These are phyloP conservation scores for Trissonchulus latispiculum DNA, from an alignment of 2,888 invertebrate genomes.

Conservation along the genomic window DNA sequence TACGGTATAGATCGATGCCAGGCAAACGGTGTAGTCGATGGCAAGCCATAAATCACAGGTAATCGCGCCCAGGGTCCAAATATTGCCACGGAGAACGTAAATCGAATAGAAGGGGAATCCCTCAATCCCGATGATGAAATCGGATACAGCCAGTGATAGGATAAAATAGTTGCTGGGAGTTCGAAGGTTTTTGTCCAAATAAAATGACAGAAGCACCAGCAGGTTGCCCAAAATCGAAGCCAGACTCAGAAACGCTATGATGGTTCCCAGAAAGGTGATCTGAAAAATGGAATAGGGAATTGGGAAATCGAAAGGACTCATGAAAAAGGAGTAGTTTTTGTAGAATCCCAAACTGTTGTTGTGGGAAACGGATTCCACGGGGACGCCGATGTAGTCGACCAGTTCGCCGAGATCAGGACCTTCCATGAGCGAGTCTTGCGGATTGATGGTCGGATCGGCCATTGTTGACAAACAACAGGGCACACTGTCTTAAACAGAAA, in stretches of 20 bases:
- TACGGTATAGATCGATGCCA: conserved; percentile 98
- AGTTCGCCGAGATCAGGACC: no score
- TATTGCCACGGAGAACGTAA: conserved; percentile 82
- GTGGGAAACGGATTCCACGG: no score
- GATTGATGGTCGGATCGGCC: no score
- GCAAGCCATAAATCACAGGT: conserved; percentile 96
- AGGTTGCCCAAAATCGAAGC: conserved; percentile 63
- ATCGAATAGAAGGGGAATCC: conserved; percentile 98
- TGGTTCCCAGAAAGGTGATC: not conserved
- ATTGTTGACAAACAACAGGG: no score
- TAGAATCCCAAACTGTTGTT: no score
- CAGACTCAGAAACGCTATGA: conserved; percentile 31
- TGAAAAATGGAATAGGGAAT: not conserved
- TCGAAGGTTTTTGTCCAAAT: conserved; percentile 51
- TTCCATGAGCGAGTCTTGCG: no score
- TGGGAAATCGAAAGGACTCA: not conserved
- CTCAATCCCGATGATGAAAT: conserved; percentile 90
- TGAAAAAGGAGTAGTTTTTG: no score
- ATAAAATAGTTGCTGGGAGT: conserved; percentile 99
- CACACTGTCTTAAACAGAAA: no score
- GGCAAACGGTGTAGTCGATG: conserved; percentile 95
- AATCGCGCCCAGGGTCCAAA: conserved; percentile 87
- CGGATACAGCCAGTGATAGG: conserved; percentile 90
- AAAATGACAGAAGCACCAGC: conserved; percentile 50
- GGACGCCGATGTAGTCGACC: no score